Conservation (phyloP, 2,888 invertebrate species). For the Chrysolina americana region DNA sequence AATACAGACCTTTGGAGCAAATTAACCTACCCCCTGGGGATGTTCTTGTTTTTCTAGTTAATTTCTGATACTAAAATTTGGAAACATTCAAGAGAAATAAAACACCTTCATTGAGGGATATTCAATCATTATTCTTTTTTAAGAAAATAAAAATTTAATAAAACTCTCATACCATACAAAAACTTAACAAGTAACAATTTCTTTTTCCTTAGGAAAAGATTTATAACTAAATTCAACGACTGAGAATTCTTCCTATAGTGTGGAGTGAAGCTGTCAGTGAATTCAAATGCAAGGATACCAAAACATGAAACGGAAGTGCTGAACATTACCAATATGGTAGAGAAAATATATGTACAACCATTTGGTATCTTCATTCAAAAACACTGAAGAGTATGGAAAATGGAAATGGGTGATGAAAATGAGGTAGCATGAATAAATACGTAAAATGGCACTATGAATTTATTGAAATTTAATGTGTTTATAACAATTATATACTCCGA, state of each 20-base stretch:
- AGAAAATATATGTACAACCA: slow-evolving; percentile 14
- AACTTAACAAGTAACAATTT: slow-evolving; percentile 44
- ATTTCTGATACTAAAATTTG: slow-evolving; percentile 29
- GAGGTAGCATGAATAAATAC: slow-evolving; percentile 62
- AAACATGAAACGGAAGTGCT: slow-evolving; percentile 16
- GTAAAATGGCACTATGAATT: slow-evolving; percentile 71
- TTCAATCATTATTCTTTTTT: slow-evolving; percentile 44
- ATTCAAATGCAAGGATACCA: slow-evolving; percentile 24
- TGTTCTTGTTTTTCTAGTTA: neutral
- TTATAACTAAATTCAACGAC: slow-evolving; percentile 25
- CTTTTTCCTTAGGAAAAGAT: slow-evolving; percentile 38
- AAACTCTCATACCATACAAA: slow-evolving; percentile 39
- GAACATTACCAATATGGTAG: slow-evolving; percentile 38
- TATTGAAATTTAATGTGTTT: slow-evolving; percentile 70
- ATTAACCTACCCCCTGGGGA: too few species aligned
- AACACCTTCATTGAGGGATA: slow-evolving; percentile 38
- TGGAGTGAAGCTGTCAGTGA: slow-evolving; percentile 12
- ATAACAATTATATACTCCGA: slow-evolving; percentile 49
- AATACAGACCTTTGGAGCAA: too few species aligned
- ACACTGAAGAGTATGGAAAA: slow-evolving; percentile 34
- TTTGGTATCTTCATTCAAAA: slow-evolving; percentile 27
- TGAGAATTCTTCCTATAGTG: slow-evolving; percentile 21
- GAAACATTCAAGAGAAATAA: slow-evolving; percentile 42
- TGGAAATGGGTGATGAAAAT: slow-evolving; percentile 44
- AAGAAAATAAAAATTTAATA: slow-evolving; percentile 47